Conservation (phyloP, 2,113 vertebrate genomes). For the Tylochromis polylepis region DNA sequence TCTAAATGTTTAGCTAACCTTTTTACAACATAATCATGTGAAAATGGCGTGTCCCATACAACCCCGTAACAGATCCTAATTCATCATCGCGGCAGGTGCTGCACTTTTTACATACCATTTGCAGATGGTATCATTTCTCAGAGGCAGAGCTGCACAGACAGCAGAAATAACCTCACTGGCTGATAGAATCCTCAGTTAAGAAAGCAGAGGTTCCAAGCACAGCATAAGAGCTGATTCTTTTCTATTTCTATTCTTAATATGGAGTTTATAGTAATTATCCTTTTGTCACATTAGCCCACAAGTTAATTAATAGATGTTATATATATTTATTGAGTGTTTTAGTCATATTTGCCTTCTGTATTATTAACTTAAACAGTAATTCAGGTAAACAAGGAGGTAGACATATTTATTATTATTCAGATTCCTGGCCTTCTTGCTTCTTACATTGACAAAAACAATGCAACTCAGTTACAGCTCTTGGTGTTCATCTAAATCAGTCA, state of each 20-base stretch:
- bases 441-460: background rate
- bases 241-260: background rate
- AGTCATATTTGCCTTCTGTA: background rate
- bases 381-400: constrained; percentile 28
- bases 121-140: background rate
- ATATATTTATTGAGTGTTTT: background rate
- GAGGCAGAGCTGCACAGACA: background rate
- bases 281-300: background rate
- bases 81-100: background rate
- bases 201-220: background rate
- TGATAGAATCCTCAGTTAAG: background rate
- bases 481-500: background rate
- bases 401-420: background rate
- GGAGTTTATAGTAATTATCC: background rate
- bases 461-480: background rate
- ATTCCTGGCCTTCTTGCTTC: background rate
- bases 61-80: background rate
- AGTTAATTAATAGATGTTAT: background rate
- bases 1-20: background rate
- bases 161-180: background rate
- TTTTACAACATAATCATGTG: background rate
- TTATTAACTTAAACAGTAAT: background rate
- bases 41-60: background rate
- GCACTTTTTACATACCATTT: background rate
- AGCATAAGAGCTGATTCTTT: background rate